phyloP scores from a whole-genome alignment of 2,113 vertebrate genomes.

The Oplegnathus fasciatus region DNA sequence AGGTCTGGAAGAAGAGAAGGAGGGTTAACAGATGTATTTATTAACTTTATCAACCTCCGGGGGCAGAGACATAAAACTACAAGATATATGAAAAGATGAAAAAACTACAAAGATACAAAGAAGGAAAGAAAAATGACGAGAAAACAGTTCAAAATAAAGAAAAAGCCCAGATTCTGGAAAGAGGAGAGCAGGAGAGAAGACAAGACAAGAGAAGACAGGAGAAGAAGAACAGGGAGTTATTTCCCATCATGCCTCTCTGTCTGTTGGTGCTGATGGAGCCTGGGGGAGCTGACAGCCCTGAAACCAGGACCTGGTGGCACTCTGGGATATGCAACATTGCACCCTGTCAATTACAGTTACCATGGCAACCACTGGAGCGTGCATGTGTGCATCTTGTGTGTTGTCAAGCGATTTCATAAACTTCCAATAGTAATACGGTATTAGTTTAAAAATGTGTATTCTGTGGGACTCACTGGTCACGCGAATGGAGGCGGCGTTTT shows the following conservation, averaged over 20 bases:
- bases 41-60: background rate
- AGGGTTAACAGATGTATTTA: background rate
- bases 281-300: constrained; percentile 22
- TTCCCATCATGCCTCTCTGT: constrained; percentile 33
- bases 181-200: no score
- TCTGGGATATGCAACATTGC: background rate
- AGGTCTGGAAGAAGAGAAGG: constrained; percentile 75
- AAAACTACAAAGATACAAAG: no score
- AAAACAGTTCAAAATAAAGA: no score
- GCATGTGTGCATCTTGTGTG: constrained; percentile 6
- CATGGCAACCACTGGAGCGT: background rate
- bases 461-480: constrained; percentile 85
- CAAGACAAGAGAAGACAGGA: background rate
- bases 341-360: background rate
- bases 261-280: constrained; percentile 10
- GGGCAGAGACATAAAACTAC: background rate
- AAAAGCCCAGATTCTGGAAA: background rate
- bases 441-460: no score
- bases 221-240: background rate
- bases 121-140: no score
- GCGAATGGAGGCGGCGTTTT: constrained; percentile 86
- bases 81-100: background rate
- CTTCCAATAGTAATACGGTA: background rate
- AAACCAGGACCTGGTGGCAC: background rate
- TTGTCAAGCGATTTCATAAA: background rate